Evolutionary conservation across 2,888 invertebrate species (phyloP), one percentile per base, ranked within the genome.

Genomic region (Oligia latruncula): DNA sequence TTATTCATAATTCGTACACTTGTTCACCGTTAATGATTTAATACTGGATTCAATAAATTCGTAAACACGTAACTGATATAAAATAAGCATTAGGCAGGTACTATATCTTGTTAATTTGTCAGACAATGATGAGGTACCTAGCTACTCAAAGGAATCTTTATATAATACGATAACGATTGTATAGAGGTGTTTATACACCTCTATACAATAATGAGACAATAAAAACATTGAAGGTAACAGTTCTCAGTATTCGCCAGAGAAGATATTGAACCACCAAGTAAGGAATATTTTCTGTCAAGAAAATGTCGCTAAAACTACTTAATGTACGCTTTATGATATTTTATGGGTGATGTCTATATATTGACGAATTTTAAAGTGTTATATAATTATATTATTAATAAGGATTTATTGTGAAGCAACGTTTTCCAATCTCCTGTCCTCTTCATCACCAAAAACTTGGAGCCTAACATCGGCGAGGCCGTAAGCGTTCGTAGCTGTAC

Each of bases 61-160:
- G 1, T 46, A 46, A 83, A 65, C 87, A 88, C 88, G 89, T 72
- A 82, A 70, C 40, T 74, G 77, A 78, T 81, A 85, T 87, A 78
- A 87, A 88, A 80, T 62, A 1, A 62, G 49, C 49, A 13, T 49
- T 29, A 1, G 40, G 58, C 52, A 1, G 40, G 49, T 52, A 65
- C 49, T 55, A 60, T 52, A 35, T 58, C 55, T 58, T 52, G 13
- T 15, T 64, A 46, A 46, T 40, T 58, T 55, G 65, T 23, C 35
- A 11, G 11, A 65, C 60, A 86, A 72, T 60, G 43, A 64, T 81
- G 55, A 65, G 20, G 52, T 65, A 20, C n/a, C 5, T 55, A n/a
- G 17, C 11, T 67, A 35, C 35, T 49, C 35, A 72, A 66, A 66
- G 55, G 70, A 72, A 70, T 49, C 70, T 66, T 29, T 29, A 29